These are phyloP conservation scores for Theristicus caerulescens DNA, from an alignment of 2,113 vertebrate genomes.

Conservation along the genomic window DNA sequence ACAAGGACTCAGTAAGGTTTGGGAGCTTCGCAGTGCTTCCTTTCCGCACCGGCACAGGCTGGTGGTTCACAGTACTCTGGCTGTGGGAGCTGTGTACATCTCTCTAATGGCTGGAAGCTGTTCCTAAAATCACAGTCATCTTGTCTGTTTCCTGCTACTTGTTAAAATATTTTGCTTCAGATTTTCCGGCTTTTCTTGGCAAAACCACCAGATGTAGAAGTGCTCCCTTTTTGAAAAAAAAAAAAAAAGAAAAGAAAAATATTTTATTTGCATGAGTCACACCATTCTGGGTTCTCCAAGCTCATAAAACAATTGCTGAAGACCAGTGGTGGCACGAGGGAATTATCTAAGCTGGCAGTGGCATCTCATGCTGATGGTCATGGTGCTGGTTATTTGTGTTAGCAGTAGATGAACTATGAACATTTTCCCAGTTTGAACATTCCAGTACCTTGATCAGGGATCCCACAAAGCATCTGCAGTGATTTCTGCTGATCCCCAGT, in stretches of 20 bases:
- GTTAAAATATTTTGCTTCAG: conserved; percentile 3
- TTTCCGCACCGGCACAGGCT: not conserved
- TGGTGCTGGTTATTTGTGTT: not conserved
- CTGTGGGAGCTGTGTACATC: accelerated
- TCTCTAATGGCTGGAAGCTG: not conserved
- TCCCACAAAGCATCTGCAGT: not conserved
- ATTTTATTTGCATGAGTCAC: not conserved
- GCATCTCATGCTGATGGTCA: not conserved
- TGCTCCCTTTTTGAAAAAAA: not conserved
- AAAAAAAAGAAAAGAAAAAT: not conserved
- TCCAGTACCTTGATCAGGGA: not conserved
- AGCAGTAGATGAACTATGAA: not conserved
- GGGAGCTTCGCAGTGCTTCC: accelerated
- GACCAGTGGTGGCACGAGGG: not conserved
- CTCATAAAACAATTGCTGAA: not conserved
- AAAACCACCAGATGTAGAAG: not conserved
- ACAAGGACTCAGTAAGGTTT: accelerated
- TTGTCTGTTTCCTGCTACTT: not conserved
- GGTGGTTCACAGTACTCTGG: not conserved
- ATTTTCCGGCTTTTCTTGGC: not conserved
- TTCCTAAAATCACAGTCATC: not conserved
- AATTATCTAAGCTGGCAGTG: not conserved
- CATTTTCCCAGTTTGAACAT: not conserved
- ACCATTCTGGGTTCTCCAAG: not conserved
- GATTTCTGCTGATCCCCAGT: not conserved